Evolutionary conservation across 2,888 invertebrate genomes (phyloP), one percentile per base, ranked within the genome.

Genomic region (Drosophila vallismaia): DNA sequence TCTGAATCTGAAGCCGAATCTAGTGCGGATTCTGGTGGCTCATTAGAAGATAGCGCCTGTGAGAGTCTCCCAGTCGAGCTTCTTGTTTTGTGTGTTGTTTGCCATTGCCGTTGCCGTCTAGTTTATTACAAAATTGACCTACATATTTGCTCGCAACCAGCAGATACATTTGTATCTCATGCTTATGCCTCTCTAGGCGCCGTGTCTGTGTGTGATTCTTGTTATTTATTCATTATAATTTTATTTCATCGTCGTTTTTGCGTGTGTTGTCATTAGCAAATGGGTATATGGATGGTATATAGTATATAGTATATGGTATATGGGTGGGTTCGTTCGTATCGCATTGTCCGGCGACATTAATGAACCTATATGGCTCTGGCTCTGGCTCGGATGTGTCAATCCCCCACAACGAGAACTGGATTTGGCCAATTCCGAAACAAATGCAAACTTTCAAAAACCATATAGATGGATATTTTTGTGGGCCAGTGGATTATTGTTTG

Each of bases 71-170:
- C 60, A 42, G 40, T 33, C 42, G 26, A 51, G 55, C 46, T 54
- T 57, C 60, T 50, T 50, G 48, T 45, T 58, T 49, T 77, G 46
- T 51, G 66, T 56, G 59, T 51, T 53, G 55, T 38, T n/a, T n/a
- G n/a, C n/a, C n/a, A n/a, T n/a, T 44, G 1, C 45, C 19, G 59
- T 46, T 45, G 45, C 54, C 54, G 53, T 67, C 79, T 88, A 85
- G 68, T 85, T 85, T 88, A 88, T 79, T 83, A 89, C 83, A 81
- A 88, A 82, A 88, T 89, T 89, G 89, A 89, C 89, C 89, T 76
- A 89, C 82, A 88, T 89, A 78, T 77, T 75, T 76, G 70, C 71
- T 62, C 40, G 40, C 40, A 42, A 66, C 53, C 67, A 56, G 49
- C 50, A 66, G 66, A 66, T 67, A 73, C 56, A 54, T 54, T 59